A percentile compares a stretch with the other conserved stretches of the same genome.
Conservation (phyloP, 2,888 invertebrate species). For the Microchrysa polita region DNA sequence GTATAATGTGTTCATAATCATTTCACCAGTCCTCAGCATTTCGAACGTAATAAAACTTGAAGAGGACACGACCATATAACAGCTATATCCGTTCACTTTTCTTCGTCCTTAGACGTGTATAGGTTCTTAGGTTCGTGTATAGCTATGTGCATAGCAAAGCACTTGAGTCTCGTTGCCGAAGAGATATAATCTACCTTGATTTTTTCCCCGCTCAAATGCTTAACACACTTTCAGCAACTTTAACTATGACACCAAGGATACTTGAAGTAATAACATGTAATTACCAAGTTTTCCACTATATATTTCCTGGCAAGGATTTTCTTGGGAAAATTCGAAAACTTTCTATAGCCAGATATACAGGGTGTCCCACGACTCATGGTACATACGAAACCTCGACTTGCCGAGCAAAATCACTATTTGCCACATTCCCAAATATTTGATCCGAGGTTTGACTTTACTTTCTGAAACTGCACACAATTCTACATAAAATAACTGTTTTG, state of each 20-base stretch:
- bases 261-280: neutral
- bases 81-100: neutral
- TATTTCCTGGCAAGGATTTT: neutral
- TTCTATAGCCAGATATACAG: too few relatives aligned
- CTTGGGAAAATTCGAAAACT: slow-evolving; percentile 1
- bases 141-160: too few relatives aligned
- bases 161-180: too few relatives aligned
- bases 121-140: too few relatives aligned
- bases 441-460: too few relatives aligned
- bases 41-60: neutral
- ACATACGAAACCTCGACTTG: too few relatives aligned
- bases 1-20: slow-evolving; percentile 8
- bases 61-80: neutral
- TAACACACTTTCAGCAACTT: neutral
- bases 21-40: neutral
- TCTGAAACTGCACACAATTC: too few relatives aligned
- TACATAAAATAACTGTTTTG: too few relatives aligned
- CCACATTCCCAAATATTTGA: too few relatives aligned
- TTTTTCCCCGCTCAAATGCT: neutral
- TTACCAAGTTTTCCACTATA: slow-evolving; percentile 5
- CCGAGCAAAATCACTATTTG: too few relatives aligned
- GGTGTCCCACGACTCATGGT: too few relatives aligned
- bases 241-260: neutral
- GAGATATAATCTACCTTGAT: neutral
- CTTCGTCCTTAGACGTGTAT: too few relatives aligned